phyloP scores from a whole-genome alignment of 2,888 invertebrate genomes.

The Rhamphomyia laevipes region DNA sequence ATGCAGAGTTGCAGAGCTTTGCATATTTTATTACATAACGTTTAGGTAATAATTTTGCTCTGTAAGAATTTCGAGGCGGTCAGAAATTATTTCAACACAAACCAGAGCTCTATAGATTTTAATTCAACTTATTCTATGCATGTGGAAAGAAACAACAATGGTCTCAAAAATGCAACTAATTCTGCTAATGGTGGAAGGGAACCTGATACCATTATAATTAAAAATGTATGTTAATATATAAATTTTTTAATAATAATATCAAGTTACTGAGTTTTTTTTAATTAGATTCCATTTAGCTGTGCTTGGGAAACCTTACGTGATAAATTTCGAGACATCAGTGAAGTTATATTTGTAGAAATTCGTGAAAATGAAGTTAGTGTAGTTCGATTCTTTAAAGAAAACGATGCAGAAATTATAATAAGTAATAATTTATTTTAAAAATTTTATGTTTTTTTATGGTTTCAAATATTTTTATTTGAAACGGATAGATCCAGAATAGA shows the following conservation, averaged over 20 bases:
- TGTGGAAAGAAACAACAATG: slow-evolving; percentile 20
- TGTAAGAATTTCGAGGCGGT: no score
- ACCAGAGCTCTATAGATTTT: no score
- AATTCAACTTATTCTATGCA: no score
- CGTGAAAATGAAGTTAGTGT: slow-evolving; percentile 79
- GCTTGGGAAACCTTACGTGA: slow-evolving; percentile 90
- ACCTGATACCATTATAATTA: slow-evolving; percentile 54
- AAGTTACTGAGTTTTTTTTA: slow-evolving; percentile 21
- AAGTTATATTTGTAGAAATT: slow-evolving; percentile 90
- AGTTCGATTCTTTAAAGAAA: slow-evolving; percentile 75
- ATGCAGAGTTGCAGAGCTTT: no score
- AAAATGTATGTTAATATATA: slow-evolving; percentile 47
- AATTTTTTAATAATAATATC: neutral
- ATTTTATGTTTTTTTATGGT: neutral
- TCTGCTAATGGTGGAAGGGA: slow-evolving; percentile 28
- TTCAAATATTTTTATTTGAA: slow-evolving; percentile 9
- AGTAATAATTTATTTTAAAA: slow-evolving; percentile 42
- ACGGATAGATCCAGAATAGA: slow-evolving; percentile 86
- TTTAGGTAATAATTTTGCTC: no score
- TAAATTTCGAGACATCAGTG: slow-evolving; percentile 85
- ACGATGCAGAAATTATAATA: slow-evolving; percentile 85
- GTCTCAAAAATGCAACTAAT: slow-evolving; percentile 16
- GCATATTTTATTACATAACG: no score
- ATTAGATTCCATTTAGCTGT: slow-evolving; percentile 75
- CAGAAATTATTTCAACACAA: no score